These are phyloP conservation scores for Yoshiicerus persimilis DNA, from an alignment of 1,140 invertebrate species.

Conservation along the genomic window DNA sequence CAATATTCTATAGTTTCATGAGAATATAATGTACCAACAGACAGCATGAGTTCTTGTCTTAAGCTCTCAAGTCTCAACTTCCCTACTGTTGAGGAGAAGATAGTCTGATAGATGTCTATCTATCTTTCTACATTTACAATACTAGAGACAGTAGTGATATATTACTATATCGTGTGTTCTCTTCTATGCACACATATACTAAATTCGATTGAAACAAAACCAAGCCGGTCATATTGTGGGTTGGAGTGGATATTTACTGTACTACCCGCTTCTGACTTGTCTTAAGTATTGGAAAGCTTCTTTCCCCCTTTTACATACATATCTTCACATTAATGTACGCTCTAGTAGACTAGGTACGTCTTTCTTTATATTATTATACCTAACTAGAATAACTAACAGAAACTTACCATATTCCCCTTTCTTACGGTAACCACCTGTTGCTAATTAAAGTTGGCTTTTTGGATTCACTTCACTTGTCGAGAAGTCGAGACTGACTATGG, in stretches of 20 bases:
- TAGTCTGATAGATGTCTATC: neutral
- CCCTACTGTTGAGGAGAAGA: neutral
- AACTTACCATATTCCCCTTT: slow-evolving; percentile 4
- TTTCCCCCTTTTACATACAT: neutral
- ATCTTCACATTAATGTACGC: neutral
- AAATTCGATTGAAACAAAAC: neutral
- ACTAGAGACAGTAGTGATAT: neutral
- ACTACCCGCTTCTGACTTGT: neutral
- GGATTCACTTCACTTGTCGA: slow-evolving; percentile 2
- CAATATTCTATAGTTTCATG: neutral
- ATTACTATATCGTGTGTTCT: neutral
- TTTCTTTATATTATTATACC: neutral
- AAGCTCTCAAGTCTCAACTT: neutral
- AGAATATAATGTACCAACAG: neutral
- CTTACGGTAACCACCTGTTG: slow-evolving; percentile 44
- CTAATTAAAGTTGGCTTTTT: slow-evolving; percentile 42
- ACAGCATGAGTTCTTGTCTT: neutral
- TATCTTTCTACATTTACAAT: neutral
- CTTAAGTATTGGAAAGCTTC: neutral
- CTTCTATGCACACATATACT: neutral
- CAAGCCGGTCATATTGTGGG: neutral
- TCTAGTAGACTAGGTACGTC: no score
- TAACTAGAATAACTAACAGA: neutral
- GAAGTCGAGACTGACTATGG: slow-evolving; percentile 8
- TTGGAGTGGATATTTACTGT: neutral